These are phyloP conservation scores for Megaleporinus macrocephalus DNA, from an alignment of 2,113 vertebrate genomes.

Conservation along the genomic window DNA sequence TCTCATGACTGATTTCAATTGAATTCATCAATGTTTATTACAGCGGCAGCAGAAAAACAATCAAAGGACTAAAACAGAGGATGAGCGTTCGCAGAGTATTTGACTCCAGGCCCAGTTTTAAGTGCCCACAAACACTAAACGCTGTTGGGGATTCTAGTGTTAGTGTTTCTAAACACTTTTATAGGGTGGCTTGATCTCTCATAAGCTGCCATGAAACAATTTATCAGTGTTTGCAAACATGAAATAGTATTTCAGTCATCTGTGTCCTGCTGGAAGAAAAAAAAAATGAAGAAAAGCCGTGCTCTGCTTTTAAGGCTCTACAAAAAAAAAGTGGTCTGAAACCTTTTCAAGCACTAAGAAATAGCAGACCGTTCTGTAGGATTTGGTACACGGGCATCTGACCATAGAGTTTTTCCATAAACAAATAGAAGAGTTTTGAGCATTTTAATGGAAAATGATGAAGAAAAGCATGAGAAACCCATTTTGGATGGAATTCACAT, in stretches of 20 bases:
- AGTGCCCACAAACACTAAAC: too few species aligned
- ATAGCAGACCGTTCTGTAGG: neutral
- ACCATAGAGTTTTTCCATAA: neutral
- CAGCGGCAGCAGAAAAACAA: neutral
- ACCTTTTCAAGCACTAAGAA: neutral
- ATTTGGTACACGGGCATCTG: neutral
- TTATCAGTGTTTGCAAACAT: neutral
- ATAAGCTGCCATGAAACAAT: neutral
- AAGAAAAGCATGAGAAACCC: neutral
- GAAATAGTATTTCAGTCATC: neutral
- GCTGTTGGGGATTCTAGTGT: too few species aligned
- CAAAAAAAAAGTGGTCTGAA: neutral
- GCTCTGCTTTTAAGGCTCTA: neutral
- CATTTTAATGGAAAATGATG: neutral
- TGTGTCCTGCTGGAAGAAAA: neutral
- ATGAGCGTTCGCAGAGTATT: too few species aligned
- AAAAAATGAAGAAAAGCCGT: too few species aligned
- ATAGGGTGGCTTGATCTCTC: too few species aligned
- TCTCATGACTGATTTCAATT: neutral
- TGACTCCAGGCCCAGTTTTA: too few species aligned
- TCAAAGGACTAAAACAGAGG: too few species aligned
- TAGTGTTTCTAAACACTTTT: too few species aligned
- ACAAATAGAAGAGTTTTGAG: neutral
- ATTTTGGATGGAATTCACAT: neutral
- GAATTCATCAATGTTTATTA: neutral